Percentiles rank a stretch among this genome's conserved stretches.
Evolutionary conservation across 2,888 invertebrate genomes (phyloP).

Genomic region (Caenorhabditis becei): DNA sequence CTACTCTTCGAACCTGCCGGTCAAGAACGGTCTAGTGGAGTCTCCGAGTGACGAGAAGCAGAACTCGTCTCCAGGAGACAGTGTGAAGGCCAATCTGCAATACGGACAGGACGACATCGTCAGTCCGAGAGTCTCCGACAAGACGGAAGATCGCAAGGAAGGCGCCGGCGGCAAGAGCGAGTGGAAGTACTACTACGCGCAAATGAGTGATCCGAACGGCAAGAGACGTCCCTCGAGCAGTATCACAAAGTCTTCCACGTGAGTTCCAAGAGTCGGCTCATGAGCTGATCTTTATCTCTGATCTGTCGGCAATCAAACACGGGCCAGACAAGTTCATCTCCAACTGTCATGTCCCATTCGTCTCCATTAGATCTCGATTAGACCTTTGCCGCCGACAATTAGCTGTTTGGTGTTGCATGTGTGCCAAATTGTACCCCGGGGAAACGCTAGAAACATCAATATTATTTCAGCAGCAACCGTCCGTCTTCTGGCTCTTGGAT

Average conservation of each 20-base stretch:
- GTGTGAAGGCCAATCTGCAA: slow-evolving; percentile 23
- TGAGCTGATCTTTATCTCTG: neutral
- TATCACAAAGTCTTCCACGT: slow-evolving; percentile 31
- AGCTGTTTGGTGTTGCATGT: neutral
- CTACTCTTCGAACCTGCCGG: neutral
- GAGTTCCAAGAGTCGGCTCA: slow-evolving; percentile 9
- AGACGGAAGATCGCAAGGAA: slow-evolving; percentile 5
- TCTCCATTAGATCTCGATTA: neutral
- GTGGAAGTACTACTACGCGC: slow-evolving; percentile 39
- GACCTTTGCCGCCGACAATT: neutral
- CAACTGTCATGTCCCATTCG: slow-evolving; percentile 8
- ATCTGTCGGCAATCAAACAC: neutral
- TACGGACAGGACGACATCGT: slow-evolving; percentile 41
- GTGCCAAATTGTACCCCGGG: neutral
- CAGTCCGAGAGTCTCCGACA: slow-evolving; percentile 23
- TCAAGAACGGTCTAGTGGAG: neutral
- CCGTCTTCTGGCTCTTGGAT: slow-evolving; percentile 37
- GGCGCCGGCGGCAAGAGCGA: slow-evolving; percentile 37
- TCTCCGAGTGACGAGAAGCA: neutral
- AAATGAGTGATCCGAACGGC: neutral
- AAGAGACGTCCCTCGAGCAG: slow-evolving; percentile 9
- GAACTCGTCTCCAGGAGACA: neutral
- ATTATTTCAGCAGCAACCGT: slow-evolving; percentile 31
- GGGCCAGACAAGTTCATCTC: slow-evolving; percentile 3
- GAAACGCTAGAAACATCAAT: neutral